A percentile compares a stretch with the other conserved stretches of the same genome.
These are phyloP conservation scores for Chloroceryle aenea DNA, from an alignment of 2,113 vertebrate species.

Conservation along the genomic window DNA sequence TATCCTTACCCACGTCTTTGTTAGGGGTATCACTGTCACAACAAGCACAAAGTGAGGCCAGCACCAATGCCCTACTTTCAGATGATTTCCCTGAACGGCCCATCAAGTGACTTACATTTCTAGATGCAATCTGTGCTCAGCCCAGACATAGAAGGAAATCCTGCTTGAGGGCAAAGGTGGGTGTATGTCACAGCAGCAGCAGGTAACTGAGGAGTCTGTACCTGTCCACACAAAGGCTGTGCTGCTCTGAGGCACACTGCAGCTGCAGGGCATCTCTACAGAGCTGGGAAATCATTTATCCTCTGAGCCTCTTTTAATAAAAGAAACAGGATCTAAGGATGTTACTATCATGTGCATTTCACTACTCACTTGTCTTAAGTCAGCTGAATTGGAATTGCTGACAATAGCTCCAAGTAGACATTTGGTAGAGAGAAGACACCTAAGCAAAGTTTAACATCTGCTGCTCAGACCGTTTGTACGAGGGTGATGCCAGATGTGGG, in stretches of 20 bases:
- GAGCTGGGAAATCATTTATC: neutral
- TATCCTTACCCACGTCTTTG: neutral
- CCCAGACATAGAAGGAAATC: neutral
- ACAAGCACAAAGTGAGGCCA: neutral
- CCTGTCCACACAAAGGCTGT: neutral
- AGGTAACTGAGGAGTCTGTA: neutral
- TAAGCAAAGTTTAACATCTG: neutral
- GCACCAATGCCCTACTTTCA: neutral
- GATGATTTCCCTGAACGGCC: neutral
- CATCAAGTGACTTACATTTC: neutral
- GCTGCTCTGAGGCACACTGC: neutral
- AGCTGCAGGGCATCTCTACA: neutral
- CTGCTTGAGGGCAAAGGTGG: neutral
- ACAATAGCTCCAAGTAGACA: neutral
- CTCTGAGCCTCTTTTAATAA: neutral
- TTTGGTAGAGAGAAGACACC: neutral
- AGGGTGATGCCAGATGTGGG: fast-evolving
- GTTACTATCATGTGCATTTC: neutral
- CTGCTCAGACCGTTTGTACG: neutral
- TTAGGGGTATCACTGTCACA: neutral
- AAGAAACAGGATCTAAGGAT: neutral
- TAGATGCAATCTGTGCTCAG: neutral
- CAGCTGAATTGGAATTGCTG: neutral
- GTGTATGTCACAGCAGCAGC: fast-evolving
- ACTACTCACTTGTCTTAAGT: neutral